A percentile compares a stretch with the other conserved stretches of the same genome.
These are phyloP conservation scores for Oncorhynchus clarkii DNA, from an alignment of 2,113 vertebrate species.

Conservation along the genomic window DNA sequence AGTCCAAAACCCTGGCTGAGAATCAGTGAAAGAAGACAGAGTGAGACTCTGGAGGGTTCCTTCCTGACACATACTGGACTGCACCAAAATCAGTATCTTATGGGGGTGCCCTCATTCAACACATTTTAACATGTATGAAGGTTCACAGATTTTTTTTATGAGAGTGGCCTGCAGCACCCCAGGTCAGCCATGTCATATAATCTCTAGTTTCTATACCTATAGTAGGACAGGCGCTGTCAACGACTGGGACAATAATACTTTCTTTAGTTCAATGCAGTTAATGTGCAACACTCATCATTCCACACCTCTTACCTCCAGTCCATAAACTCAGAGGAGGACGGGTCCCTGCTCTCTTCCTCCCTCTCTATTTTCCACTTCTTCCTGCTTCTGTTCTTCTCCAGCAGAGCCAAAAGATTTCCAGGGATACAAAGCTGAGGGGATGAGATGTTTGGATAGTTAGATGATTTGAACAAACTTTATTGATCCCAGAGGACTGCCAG, in stretches of 20 bases:
- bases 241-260: background rate
- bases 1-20: too few species aligned
- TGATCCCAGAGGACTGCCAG: too few species aligned
- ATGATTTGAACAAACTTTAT: too few species aligned
- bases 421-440: constrained; percentile 43
- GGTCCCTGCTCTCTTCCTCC: constrained; percentile 18
- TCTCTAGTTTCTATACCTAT: background rate
- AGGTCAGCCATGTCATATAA: background rate
- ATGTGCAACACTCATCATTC: too few species aligned
- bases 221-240: background rate
- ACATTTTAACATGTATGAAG: too few species aligned
- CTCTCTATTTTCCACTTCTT: constrained; percentile 16
- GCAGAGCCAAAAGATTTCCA: constrained; percentile 38
- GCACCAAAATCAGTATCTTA: too few species aligned
- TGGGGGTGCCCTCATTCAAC: too few species aligned
- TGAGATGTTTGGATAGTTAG: background rate
- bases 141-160: too few species aligned
- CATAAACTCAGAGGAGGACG: constrained; percentile 68
- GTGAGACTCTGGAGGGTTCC: too few species aligned
- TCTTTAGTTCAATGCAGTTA: background rate
- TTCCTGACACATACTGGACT: too few species aligned
- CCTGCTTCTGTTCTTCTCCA: constrained; percentile 16
- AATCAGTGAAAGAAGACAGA: too few species aligned
- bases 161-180: too few species aligned
- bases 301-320: constrained; percentile 68